Evolutionary conservation across 2,888 invertebrate species (phyloP), one percentile per base, ranked within the genome.

Genomic region (Polietes domitor): DNA sequence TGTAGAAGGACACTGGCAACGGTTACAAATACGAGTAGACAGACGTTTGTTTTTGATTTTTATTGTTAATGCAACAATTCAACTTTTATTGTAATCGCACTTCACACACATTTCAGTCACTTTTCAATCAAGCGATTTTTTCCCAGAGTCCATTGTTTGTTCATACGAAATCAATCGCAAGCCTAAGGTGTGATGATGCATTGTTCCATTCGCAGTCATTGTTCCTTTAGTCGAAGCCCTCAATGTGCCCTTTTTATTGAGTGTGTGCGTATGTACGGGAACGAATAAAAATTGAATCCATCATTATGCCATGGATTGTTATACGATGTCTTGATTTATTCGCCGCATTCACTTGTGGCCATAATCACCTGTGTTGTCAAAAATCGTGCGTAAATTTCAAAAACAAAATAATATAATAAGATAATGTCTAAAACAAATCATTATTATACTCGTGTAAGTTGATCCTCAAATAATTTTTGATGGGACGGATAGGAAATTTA

Each of bases 301-400:
- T 58, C 58, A 58, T 58, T 58, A 58, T 58, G 15, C 26, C 24
- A 24, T 15, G 12, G 26, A 10, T 53, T 12, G 24, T 77, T 65
- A 68, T 37, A 50, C 26, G 50, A 77, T 70, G 78, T 75, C 63
- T 82, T 78, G 71, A 61, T 70, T 61, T 43, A 75, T 75, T 71
- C 53, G 58, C 19, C 53, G n/a, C 37, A 32, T 71, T 76, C 26
- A 78, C 32, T 82, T 68, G 61, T 75, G 71, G 75, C 24, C 55
- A 63, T 75, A 82, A 82, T 81, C 77, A 74, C 26, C 53, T 19
- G 71, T 71, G 78, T 75, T 82, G 71, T 77, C 68, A 63, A 72
- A n/a, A 79, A 61, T 76, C 76, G 79, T 80, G 76, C 79, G 61
- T 79, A 68, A 53, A 75, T 78, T 21, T 71, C 21, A 24, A 63